These are phyloP conservation scores for Ariolimax columbianus DNA, from an alignment of 2,888 invertebrate genomes.

Conservation along the genomic window DNA sequence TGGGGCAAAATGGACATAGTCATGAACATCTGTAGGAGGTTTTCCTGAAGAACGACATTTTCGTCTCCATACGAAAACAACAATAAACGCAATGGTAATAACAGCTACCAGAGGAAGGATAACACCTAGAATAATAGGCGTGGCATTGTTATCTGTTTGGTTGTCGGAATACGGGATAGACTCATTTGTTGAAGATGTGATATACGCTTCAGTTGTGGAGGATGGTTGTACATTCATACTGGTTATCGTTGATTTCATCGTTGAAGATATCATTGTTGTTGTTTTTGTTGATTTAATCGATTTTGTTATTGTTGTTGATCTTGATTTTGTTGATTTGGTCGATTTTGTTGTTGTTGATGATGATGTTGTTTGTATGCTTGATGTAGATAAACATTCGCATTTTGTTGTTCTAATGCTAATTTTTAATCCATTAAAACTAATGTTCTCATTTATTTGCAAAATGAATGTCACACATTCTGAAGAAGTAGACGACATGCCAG, in stretches of 20 bases:
- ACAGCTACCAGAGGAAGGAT: not conserved
- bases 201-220: not conserved
- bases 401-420: not conserved
- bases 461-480: not conserved
- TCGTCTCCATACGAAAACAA: not conserved
- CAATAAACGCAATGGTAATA: not conserved
- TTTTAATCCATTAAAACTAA: not conserved
- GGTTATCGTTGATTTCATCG: not conserved
- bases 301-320: not conserved
- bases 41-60: not conserved
- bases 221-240: not conserved
- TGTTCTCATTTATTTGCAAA: not conserved
- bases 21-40: not conserved
- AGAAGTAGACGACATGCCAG: not conserved
- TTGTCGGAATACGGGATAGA: not conserved
- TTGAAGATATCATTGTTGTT: not conserved
- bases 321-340: not conserved
- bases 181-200: not conserved
- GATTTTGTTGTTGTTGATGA: slow-evolving; percentile 1
- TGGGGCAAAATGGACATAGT: not conserved
- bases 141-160: not conserved
- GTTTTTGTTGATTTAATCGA: not conserved
- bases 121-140: not conserved
- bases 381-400: not conserved
- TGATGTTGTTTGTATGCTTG: not conserved